Evolutionary conservation across 1,140 invertebrate species (phyloP), one percentile per base, ranked within the genome.

Genomic region (Littorina saxatilis): DNA sequence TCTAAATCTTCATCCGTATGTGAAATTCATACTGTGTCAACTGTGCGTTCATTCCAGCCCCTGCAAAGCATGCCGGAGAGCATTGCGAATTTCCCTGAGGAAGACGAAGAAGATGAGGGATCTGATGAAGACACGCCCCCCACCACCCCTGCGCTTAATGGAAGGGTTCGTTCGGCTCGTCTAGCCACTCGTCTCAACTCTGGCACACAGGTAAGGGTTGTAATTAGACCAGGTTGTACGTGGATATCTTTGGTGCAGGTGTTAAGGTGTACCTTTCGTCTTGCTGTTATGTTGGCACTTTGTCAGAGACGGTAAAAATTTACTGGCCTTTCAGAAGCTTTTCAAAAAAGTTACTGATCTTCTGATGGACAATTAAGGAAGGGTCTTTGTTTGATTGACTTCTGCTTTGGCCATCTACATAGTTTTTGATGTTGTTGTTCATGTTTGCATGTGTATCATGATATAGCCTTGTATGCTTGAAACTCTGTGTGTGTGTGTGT

Each of bases 11-110:
- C n/a, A n/a, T n/a, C n/a, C n/a, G n/a, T n/a, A n/a, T n/a, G n/a
- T n/a, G n/a, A n/a, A n/a, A n/a, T n/a, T n/a, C n/a, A n/a, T n/a
- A n/a, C n/a, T n/a, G n/a, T n/a, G n/a, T n/a, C n/a, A 47, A 5
- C 43, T 5, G 43, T 47, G 7, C 43, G 7, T 66, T 27, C 7
- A 39, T 82, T 83, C 13, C 80, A 90, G 90, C 90, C 90, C 47
- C 79, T 91, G 35, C 80, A 82, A 52, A 89, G 89, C 80, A 91
- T 91, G 90, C 90, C 90, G 76, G 84, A 87, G 17, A 86, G 83
- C 66, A 79, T 86, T 9, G 83, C 82, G 9, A 75, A 80, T 43
- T 66, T 81, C 39, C 79, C 86, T 29, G 85, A 86, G 37, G 85
- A 86, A 23, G 84, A 87, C 5, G 84, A 86, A 47, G 88, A 88